Base-by-base conservation (phyloP, 2,888 invertebrate genomes). In the Pterostichus niger region DNA sequence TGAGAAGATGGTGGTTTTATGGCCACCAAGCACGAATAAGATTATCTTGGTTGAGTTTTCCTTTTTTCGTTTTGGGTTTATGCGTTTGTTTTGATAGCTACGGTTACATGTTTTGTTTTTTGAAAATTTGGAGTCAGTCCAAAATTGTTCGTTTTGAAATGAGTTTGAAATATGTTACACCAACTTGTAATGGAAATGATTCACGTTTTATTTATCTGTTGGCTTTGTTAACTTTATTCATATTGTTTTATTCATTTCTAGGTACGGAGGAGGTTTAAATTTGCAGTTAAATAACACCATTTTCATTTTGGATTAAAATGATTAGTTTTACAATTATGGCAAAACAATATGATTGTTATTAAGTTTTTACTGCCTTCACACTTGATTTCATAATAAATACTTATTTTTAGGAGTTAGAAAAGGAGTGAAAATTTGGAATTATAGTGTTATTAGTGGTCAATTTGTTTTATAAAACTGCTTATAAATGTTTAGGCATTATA, bases 1-100 rank as follows among this genome's bases (percentile, higher is more conserved):
- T 11, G 13, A 35, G 64, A 64, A 64, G 64, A 64, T 35, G 31
- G 64, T 64, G 64, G 64, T 64, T 64, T 64, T 64, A 64, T 64
- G 33, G 64, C 35, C 64, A 64, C 64, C 64, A 35, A 64, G 64
- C 64, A 64, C 64, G 64, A 64, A 64, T 64, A 64, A 64, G 64
- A 64, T 64, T 64, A 64, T 64, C 64, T 64, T 35, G 64, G 64
- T 35, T 31, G 64, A n/a, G 64, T 35, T 64, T 64, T 7, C 33
- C 64, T 64, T 64, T 49, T 64, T 31, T 33, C 64, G 64, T 35
- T 49, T 64, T 31, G 35, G 64, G 64, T 33, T 59, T 61, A 61
- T 61, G 61, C n/a, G 61, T 64, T 64, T 64, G 64, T 64, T 64
- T 64, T 64, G n/a, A 64, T 35, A 33, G 64, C 13, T 64, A 64